phyloP scores from a whole-genome alignment of 2,113 vertebrate genomes.

The Poeciliopsis turrubarensis region DNA sequence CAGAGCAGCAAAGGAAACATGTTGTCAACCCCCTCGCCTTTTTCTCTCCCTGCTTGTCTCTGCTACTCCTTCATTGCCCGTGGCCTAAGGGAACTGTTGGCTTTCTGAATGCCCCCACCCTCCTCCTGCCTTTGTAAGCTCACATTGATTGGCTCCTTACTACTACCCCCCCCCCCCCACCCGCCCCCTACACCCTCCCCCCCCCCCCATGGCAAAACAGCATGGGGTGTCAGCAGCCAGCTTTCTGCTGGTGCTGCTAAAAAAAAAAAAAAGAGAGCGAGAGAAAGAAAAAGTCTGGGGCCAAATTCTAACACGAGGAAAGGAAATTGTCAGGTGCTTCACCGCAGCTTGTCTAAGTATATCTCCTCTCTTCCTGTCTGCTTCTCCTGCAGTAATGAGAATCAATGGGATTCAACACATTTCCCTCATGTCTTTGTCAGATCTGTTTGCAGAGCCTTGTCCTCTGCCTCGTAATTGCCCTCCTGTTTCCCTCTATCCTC shows the following conservation, averaged over 20 bases:
- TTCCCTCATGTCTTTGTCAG: constrained; percentile 72
- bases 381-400: constrained; percentile 63
- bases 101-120: constrained; percentile 74
- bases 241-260: constrained; percentile 66
- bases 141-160: constrained; percentile 75
- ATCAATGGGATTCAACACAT: constrained; percentile 74
- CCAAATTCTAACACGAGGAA: constrained; percentile 38
- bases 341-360: constrained; percentile 61
- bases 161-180: neutral
- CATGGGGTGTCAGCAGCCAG: constrained; percentile 71
- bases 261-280: neutral
- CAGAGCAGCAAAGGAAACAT: constrained; percentile 66
- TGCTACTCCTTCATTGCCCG: constrained; percentile 59
- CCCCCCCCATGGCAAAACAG: constrained; percentile 72
- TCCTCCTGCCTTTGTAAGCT: constrained; percentile 73
- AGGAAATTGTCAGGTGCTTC: constrained; percentile 66
- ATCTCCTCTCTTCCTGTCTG: constrained; percentile 45
- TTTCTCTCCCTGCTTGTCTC: constrained; percentile 54
- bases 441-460: constrained; percentile 41
- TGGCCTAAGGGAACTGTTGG: constrained; percentile 79
- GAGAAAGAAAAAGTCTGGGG: constrained; percentile 6
- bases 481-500: constrained; percentile 48
- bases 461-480: constrained; percentile 43
- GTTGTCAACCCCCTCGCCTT: constrained; percentile 60
- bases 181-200: constrained; percentile 43